Conservation (phyloP, 2,888 invertebrate species). For the Luperina testacea region DNA sequence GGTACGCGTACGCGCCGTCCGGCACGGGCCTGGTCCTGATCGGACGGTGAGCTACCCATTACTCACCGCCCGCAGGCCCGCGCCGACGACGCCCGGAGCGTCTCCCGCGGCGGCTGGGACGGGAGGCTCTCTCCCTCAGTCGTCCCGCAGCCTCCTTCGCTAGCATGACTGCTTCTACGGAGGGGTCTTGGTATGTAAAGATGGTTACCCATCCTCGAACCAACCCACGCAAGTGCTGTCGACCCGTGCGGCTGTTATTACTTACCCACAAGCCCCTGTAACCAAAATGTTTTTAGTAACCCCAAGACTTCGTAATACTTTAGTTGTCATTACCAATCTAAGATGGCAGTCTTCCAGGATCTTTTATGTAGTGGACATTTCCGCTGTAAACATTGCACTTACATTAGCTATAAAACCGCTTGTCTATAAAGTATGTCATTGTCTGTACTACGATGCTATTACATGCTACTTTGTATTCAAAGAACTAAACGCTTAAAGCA, state of each 20-base stretch:
- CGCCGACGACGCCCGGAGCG: too few relatives aligned
- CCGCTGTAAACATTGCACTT: not conserved
- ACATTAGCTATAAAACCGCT: slow-evolving; percentile 1
- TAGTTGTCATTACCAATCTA: not conserved
- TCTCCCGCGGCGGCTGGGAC: too few relatives aligned
- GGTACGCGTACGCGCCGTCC: too few relatives aligned
- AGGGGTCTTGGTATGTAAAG: too few relatives aligned
- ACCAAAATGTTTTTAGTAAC: not conserved
- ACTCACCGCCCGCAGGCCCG: too few relatives aligned
- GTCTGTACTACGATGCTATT: too few relatives aligned
- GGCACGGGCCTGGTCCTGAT: too few relatives aligned
- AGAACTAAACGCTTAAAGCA: not conserved
- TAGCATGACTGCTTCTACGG: too few relatives aligned
- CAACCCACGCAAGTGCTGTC: not conserved
- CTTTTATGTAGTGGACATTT: not conserved
- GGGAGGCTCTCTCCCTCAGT: too few relatives aligned
- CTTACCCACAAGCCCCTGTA: not conserved
- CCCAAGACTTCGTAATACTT: slow-evolving; percentile 4
- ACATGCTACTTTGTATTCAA: slow-evolving; percentile 18
- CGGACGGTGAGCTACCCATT: too few relatives aligned
- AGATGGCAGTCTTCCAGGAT: slow-evolving; percentile 23
- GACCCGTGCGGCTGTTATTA: not conserved
- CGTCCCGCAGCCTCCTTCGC: too few relatives aligned
- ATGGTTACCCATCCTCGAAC: not conserved
- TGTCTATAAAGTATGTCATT: slow-evolving; percentile 2